Conservation (phyloP, 2,113 vertebrate genomes). For the Mohoua ochrocephala region DNA sequence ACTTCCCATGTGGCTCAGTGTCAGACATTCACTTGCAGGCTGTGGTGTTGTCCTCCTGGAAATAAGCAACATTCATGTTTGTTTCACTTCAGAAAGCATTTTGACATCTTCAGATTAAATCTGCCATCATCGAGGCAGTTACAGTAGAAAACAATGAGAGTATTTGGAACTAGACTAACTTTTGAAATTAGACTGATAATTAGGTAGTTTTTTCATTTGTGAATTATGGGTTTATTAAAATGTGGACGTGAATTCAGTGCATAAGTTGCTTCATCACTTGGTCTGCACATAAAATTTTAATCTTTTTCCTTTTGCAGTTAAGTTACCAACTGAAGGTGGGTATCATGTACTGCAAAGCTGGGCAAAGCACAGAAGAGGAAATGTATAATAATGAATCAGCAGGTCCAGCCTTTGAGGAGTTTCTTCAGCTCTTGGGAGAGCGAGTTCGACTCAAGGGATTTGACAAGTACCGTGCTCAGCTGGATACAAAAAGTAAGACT, state of each 20-base stretch:
- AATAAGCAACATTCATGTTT: neutral
- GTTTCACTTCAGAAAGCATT: neutral
- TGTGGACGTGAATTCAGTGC: neutral
- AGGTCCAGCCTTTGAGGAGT: conserved; percentile 89
- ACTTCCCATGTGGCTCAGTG: neutral
- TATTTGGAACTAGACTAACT: neutral
- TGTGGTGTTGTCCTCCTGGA: neutral
- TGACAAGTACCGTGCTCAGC: conserved; percentile 92
- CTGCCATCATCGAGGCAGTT: neutral
- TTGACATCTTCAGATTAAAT: neutral
- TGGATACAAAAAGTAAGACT: conserved; percentile 94
- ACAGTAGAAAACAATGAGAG: neutral
- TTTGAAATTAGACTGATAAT: neutral
- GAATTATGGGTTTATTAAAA: neutral
- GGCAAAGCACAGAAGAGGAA: conserved; percentile 92
- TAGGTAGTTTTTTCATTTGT: neutral
- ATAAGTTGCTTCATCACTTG: neutral
- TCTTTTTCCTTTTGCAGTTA: conserved; percentile 73
- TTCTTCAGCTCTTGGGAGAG: conserved; percentile 91
- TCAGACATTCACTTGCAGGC: neutral
- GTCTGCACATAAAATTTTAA: neutral
- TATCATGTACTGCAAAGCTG: conserved; percentile 92
- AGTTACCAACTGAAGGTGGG: conserved; percentile 96
- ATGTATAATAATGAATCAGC: conserved; percentile 96
- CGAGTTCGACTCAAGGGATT: conserved; percentile 92